phyloP scores from a whole-genome alignment of 2,113 vertebrate species.

The Urocitellus parryii region DNA sequence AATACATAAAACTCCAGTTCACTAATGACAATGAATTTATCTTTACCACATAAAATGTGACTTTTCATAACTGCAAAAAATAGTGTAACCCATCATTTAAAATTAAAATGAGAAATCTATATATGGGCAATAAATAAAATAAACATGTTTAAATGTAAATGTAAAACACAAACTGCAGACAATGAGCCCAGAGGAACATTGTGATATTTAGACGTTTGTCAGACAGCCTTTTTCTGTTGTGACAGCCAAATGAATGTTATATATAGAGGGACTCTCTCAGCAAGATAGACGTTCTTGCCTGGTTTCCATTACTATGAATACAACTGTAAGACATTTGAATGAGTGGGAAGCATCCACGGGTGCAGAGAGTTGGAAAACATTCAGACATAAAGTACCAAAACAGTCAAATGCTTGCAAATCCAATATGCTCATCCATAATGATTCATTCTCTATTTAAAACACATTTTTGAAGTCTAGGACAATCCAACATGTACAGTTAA shows the following conservation, averaged over 20 bases:
- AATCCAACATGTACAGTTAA: conserved; percentile 25
- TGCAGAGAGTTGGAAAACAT: conserved; percentile 79
- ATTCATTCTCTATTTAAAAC: conserved; percentile 69
- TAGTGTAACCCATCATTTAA: conserved; percentile 68
- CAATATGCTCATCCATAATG: conserved; percentile 61
- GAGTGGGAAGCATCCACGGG: conserved; percentile 71
- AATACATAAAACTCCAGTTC: conserved; percentile 61
- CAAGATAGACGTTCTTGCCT: conserved; percentile 63
- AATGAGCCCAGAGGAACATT: conserved; percentile 71
- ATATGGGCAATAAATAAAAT: conserved; percentile 75
- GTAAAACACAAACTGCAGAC: conserved; percentile 73
- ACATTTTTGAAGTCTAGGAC: conserved; percentile 54
- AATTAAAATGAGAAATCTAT: conserved; percentile 75
- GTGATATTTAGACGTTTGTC: conserved; percentile 81
- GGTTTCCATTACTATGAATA: conserved; percentile 68
- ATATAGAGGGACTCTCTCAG: conserved; percentile 67
- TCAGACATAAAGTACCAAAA: conserved; percentile 72
- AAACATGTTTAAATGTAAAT: conserved; percentile 81
- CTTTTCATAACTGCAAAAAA: conserved; percentile 66
- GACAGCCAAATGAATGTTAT: conserved; percentile 77
- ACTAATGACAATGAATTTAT: conserved; percentile 69
- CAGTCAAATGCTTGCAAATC: conserved; percentile 73
- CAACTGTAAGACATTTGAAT: conserved; percentile 73
- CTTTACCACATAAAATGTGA: conserved; percentile 69
- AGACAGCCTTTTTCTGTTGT: conserved; percentile 76